Evolutionary conservation across 2,113 vertebrate species (phyloP).

Genomic region (Petromus typicus): DNA sequence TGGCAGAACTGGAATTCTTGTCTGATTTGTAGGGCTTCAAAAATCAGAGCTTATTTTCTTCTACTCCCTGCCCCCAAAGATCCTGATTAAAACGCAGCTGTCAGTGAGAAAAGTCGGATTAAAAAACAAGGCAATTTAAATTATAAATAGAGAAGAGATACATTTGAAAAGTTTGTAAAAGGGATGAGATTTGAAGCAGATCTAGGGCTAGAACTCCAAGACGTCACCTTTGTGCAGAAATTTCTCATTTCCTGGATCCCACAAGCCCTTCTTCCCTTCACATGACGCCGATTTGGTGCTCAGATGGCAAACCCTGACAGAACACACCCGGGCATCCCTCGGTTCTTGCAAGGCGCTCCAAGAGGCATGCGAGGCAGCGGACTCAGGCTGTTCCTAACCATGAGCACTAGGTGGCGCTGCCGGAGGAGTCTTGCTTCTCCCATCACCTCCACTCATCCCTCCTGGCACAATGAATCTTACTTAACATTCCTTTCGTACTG

Average conservation of each 20-base stretch:
- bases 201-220: neutral
- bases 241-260: neutral
- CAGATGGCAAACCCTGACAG: neutral
- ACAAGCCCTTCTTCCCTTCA: neutral
- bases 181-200: neutral
- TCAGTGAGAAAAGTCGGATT: neutral
- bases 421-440: neutral
- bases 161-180: neutral
- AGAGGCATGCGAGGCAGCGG: neutral
- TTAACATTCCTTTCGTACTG: neutral
- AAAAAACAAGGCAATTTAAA: neutral
- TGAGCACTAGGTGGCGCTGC: slow-evolving; percentile 12
- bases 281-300: neutral
- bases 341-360: neutral
- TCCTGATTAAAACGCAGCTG: neutral
- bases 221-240: neutral
- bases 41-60: neutral
- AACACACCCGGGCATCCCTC: accelerated
- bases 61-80: neutral
- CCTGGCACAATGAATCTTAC: neutral
- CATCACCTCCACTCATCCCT: neutral
- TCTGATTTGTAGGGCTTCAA: neutral
- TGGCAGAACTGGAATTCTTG: neutral
- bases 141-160: neutral
- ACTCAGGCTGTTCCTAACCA: neutral